A percentile compares a stretch with the other conserved stretches of the same genome.
phyloP scores from a whole-genome alignment of 2,113 vertebrate genomes.

The Eolophus roseicapilla region DNA sequence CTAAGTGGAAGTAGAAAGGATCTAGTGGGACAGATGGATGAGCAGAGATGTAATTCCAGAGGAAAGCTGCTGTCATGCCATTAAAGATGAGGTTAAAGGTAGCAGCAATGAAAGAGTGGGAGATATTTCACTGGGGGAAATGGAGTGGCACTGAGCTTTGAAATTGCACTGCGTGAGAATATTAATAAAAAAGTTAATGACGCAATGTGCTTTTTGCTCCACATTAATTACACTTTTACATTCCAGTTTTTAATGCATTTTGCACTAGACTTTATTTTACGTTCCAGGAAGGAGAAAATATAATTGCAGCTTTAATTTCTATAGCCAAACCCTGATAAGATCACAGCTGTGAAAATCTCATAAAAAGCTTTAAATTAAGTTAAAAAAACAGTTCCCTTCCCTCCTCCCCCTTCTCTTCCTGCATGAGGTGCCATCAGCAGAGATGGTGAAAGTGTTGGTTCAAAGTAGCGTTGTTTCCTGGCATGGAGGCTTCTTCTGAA shows the following conservation, averaged over 20 bases:
- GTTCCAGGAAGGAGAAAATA: constrained; percentile 72
- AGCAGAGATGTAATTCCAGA: constrained; percentile 69
- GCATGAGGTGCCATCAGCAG: constrained; percentile 5
- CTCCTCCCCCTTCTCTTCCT: constrained; percentile 58
- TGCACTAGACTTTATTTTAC: constrained; percentile 75
- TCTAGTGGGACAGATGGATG: constrained; percentile 62
- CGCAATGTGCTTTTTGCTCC: constrained; percentile 77
- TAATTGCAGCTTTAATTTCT: constrained; percentile 76
- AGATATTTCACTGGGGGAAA: constrained; percentile 76
- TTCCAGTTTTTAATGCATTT: constrained; percentile 75
- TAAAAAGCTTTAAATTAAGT: constrained; percentile 76
- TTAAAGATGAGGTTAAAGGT: constrained; percentile 75
- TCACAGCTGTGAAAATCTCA: constrained; percentile 76
- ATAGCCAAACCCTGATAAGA: constrained; percentile 72
- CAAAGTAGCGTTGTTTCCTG: not conserved
- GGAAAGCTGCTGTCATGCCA: constrained; percentile 67
- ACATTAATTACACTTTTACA: constrained; percentile 78
- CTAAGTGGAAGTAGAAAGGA: not conserved
- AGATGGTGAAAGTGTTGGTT: not conserved
- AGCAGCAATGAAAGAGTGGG: constrained; percentile 70
- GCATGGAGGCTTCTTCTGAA: not conserved
- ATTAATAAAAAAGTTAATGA: constrained; percentile 79
- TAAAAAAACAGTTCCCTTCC: constrained; percentile 65
- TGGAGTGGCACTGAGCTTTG: constrained; percentile 76
- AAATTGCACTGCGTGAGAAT: constrained; percentile 74